Evolutionary conservation across 2,113 vertebrate genomes (phyloP).

Genomic region (Epinephelus moara): DNA sequence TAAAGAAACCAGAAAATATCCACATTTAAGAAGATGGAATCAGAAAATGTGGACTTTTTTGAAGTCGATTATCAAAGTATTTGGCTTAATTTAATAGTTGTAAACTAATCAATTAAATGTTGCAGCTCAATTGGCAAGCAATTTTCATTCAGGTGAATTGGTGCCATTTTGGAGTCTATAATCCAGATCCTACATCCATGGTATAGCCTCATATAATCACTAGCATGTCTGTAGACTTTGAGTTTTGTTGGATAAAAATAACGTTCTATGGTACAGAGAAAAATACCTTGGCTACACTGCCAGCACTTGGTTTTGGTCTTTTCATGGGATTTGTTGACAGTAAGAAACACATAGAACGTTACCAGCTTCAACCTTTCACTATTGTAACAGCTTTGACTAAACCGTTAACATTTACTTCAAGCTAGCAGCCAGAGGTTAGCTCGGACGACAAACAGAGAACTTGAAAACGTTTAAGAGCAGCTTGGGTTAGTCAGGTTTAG

Average conservation of each 20-base stretch:
- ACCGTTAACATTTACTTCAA: slow-evolving; percentile 1
- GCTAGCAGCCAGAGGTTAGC: slow-evolving; percentile 16
- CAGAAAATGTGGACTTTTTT: too few relatives aligned
- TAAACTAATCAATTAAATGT: too few relatives aligned
- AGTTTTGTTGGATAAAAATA: not conserved
- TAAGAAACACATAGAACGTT: not conserved
- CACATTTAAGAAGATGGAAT: too few relatives aligned
- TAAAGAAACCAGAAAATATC: too few relatives aligned
- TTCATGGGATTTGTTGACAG: not conserved
- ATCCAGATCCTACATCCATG: not conserved
- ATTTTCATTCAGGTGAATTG: not conserved
- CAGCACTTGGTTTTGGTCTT: not conserved
- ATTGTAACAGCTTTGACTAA: not conserved
- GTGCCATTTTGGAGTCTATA: not conserved
- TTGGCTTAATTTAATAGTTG: too few relatives aligned
- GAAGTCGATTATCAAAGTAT: too few relatives aligned
- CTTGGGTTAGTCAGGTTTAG: slow-evolving; percentile 60
- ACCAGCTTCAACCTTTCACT: not conserved
- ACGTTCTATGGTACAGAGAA: not conserved
- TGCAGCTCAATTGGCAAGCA: not conserved
- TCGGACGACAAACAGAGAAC: slow-evolving; percentile 19
- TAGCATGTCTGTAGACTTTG: not conserved
- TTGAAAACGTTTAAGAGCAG: slow-evolving; percentile 11
- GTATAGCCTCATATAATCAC: not conserved
- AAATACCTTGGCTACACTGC: not conserved